phyloP scores from a whole-genome alignment of 2,797 vertebrate species.

The Geotrypetes seraphini region DNA sequence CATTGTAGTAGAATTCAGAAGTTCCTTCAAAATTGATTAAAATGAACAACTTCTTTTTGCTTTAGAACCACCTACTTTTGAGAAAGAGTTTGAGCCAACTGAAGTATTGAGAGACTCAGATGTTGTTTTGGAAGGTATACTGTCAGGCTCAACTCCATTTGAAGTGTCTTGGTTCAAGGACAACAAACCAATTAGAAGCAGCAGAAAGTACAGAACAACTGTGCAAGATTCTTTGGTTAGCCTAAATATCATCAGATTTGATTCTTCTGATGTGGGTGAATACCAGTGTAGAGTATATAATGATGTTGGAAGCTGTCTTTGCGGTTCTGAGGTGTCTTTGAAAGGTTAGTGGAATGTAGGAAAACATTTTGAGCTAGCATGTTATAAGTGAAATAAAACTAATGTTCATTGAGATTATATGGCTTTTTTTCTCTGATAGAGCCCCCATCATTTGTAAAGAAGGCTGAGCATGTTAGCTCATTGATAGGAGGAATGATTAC shows the following conservation, averaged over 20 bases:
- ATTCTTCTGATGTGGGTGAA: constrained; percentile 69
- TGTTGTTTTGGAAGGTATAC: constrained; percentile 73
- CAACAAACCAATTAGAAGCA: constrained; percentile 74
- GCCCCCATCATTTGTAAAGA: constrained; percentile 81
- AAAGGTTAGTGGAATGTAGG: constrained; percentile 77
- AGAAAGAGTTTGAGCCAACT: constrained; percentile 75
- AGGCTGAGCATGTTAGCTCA: constrained; percentile 76
- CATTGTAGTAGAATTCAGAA: too few species aligned
- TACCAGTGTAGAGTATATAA: constrained; percentile 87
- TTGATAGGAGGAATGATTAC: constrained; percentile 72
- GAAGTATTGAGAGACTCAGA: constrained; percentile 90
- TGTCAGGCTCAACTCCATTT: constrained; percentile 82
- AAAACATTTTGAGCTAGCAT: neutral
- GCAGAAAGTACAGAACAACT: constrained; percentile 81
- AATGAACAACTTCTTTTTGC: constrained; percentile 32
- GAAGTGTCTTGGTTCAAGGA: constrained; percentile 85
- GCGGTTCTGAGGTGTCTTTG: constrained; percentile 70
- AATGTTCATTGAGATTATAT: constrained; percentile 14
- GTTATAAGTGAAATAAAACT: neutral
- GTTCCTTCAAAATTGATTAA: constrained; percentile 17
- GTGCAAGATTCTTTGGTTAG: constrained; percentile 69
- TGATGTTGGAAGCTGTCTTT: constrained; percentile 77
- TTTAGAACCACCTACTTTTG: constrained; percentile 83
- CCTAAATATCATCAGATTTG: constrained; percentile 78
- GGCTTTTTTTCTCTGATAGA: constrained; percentile 65